These are phyloP conservation scores for Eumaeus atala DNA, from an alignment of 1,140 invertebrate genomes.

Conservation along the genomic window DNA sequence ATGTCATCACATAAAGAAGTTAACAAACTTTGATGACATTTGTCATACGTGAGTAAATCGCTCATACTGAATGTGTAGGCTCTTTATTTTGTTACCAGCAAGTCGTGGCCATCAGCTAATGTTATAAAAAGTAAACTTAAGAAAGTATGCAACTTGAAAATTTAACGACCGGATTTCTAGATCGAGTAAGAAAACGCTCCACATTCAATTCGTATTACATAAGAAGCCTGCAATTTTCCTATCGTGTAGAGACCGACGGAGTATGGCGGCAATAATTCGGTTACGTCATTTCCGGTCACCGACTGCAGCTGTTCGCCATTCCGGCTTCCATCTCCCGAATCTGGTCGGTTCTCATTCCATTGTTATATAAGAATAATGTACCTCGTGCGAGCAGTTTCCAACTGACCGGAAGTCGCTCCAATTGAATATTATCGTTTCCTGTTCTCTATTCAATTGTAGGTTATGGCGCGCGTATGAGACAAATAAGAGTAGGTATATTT, in stretches of 20 bases:
- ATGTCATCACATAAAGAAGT: too few species aligned
- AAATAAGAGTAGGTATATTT: too few species aligned
- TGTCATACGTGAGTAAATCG: too few species aligned
- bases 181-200: not conserved
- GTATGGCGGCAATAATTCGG: conserved; percentile 7
- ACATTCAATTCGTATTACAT: conserved; percentile 6
- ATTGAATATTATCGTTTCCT: not conserved
- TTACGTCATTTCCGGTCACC: conserved; percentile 8
- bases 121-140: too few species aligned
- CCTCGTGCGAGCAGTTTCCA: not conserved
- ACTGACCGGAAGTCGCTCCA: not conserved
- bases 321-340: conserved; percentile 6
- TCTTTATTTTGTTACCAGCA: too few species aligned
- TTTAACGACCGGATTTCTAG: not conserved
- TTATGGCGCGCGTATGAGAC: too few species aligned
- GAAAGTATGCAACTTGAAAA: too few species aligned
- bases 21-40: too few species aligned
- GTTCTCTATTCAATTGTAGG: too few species aligned
- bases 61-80: too few species aligned
- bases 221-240: not conserved
- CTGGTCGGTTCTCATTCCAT: conserved; percentile 2
- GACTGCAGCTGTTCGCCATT: conserved; percentile 7
- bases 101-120: too few species aligned
- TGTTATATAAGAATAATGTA: conserved; percentile 9
- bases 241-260: not conserved